These are phyloP conservation scores for Physocephala rufipes DNA, from an alignment of 2,888 invertebrate species.

Conservation along the genomic window DNA sequence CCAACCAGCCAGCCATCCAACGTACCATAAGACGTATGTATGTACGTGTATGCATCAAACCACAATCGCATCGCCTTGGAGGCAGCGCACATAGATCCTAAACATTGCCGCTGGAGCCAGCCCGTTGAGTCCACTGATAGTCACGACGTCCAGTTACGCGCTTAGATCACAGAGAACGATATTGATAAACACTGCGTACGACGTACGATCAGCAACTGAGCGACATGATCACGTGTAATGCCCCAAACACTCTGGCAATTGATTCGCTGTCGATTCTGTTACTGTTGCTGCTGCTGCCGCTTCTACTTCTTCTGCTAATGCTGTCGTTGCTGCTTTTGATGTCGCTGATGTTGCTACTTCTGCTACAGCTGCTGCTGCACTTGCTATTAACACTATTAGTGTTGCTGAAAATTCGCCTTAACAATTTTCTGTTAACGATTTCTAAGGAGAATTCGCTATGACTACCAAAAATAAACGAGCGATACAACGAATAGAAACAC, in stretches of 20 bases:
- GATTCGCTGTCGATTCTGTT: slow-evolving; percentile 5
- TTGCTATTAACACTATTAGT: neutral
- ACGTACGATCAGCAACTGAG: slow-evolving; percentile 36
- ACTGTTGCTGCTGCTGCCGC: slow-evolving; percentile 21
- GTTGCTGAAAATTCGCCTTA: neutral
- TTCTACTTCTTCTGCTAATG: neutral
- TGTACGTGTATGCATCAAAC: no score
- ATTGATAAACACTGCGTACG: slow-evolving; percentile 24
- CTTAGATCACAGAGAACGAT: neutral
- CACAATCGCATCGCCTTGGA: neutral
- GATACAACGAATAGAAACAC: no score
- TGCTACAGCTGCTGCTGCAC: slow-evolving; percentile 11
- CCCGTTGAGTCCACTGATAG: neutral
- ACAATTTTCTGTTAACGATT: slow-evolving; percentile 10
- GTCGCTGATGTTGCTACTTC: slow-evolving; percentile 7
- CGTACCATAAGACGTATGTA: no score
- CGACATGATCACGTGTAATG: slow-evolving; percentile 16
- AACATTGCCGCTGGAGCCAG: neutral
- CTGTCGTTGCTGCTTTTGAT: neutral
- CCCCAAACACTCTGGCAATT: slow-evolving; percentile 30
- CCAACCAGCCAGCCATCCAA: no score
- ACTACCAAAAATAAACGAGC: slow-evolving; percentile 11
- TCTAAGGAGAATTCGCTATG: slow-evolving; percentile 21
- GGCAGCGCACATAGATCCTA: slow-evolving; percentile 7
- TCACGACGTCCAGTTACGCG: slow-evolving; percentile 3